phyloP scores from a whole-genome alignment of 2,888 invertebrate genomes.

The Teleogryllus oceanicus region DNA sequence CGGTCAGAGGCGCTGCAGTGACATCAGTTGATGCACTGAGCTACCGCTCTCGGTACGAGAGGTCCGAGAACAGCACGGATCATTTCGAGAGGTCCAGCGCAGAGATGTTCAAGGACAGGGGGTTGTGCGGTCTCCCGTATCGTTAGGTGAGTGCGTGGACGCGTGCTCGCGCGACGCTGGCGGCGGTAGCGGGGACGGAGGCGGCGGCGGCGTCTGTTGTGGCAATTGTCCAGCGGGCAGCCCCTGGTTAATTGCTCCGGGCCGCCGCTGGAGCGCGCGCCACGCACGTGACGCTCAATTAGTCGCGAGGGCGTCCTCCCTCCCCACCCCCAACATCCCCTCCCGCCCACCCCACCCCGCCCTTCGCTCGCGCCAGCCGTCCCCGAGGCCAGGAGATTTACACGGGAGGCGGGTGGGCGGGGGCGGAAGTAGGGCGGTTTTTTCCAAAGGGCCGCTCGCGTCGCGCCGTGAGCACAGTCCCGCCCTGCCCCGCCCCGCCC shows the following conservation, averaged over 20 bases:
- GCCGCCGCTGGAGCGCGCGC: slow-evolving; percentile 7
- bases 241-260: background rate
- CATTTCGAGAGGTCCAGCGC: no score
- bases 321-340: background rate
- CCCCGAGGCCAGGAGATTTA: background rate
- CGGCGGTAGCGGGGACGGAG: no score
- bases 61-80: no score
- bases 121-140: no score
- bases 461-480: background rate
- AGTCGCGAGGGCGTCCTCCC: background rate
- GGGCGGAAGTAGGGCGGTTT: background rate
- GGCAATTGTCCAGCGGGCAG: slow-evolving; percentile 3
- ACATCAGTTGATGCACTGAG: no score
- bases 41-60: no score
- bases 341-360: background rate
- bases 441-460: background rate
- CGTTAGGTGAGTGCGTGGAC: no score
- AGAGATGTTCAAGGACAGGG: no score
- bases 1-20: no score
- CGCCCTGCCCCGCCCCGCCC: background rate
- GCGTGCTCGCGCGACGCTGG: no score
- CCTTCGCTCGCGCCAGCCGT: background rate
- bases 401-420: background rate
- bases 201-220: background rate
- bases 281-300: slow-evolving; percentile 18